Conservation (phyloP, 2,797 vertebrate species). For the Leucoraja ocellata region DNA sequence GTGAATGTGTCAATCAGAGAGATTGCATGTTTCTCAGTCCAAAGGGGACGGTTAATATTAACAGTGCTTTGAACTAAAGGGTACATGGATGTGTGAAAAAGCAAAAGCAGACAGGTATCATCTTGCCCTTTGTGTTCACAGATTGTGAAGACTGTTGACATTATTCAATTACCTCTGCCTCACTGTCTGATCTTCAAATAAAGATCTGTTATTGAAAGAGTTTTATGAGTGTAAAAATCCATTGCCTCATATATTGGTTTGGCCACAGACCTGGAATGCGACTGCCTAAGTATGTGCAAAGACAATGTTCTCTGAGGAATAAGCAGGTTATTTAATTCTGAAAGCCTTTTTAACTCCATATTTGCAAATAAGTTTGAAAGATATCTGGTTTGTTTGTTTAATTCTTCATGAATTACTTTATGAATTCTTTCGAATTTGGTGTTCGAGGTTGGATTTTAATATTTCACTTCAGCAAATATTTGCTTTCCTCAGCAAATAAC, state of each 20-base stretch:
- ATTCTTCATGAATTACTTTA: background rate
- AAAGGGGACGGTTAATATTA: background rate
- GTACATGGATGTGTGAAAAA: background rate
- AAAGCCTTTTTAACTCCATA: background rate
- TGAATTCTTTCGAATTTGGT: background rate
- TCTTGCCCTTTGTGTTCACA: background rate
- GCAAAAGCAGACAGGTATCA: background rate
- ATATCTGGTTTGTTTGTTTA: background rate
- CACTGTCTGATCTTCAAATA: background rate
- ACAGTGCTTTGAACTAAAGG: background rate
- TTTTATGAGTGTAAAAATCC: constrained; percentile 26
- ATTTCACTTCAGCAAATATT: too few relatives aligned
- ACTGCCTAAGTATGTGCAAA: background rate
- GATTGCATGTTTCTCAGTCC: background rate
- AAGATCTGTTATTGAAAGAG: background rate
- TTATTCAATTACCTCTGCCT: background rate
- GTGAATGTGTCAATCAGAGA: background rate
- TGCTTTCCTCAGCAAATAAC: background rate
- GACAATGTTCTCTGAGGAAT: background rate
- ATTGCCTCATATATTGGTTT: background rate
- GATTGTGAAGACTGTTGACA: background rate
- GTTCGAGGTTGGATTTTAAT: background rate
- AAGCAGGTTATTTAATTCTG: background rate
- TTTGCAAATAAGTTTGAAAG: background rate
- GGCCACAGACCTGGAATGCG: background rate